Base-by-base conservation (phyloP, 2,113 vertebrate species). In the Acanthisitta chloris region DNA sequence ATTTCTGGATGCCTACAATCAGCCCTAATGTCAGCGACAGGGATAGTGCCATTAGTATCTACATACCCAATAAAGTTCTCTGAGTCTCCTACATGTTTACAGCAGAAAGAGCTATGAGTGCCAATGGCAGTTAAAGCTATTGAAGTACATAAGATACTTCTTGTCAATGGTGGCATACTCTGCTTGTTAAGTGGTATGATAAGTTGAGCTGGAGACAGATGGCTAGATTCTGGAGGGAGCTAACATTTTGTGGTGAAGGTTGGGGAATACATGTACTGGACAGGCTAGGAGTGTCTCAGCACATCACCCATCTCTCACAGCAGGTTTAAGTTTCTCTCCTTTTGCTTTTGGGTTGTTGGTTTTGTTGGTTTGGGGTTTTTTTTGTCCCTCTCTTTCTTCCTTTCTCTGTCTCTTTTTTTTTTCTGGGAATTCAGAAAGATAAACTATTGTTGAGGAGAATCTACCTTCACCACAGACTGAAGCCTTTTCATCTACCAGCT, bases 301-400 rank as follows among this genome's bases (percentile, higher is more conserved):
- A 31, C 19, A 52, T 20, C 24, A 58, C 12, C 18, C 25, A 72
- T 29, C 29, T 72, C n/a, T 90, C 16, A 29, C 16, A 33, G 6
- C 4, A 84, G 2, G 16, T 36, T n/a, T 52, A 57, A 88, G 21
- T 66, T 52, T 31, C 2, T 16, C 9, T 45, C 4, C 5, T 7
- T 23, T 31, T 40, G 2, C 12, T 45, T 5, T 24, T 0, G 6
- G 12, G 17, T 11, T 19, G 10, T 33, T 66, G 24, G n/a, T 25
- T 10, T 21, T n/a, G 23, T 29, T 2, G 14, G 26, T 48, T 6
- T 34, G n/a, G n/a, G n/a, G n/a, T 33, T 21, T 43, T 26, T 46
- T 55, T 74, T 15, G 8, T 1, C 4, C 31, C 1, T 34, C 9
- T 4, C 4, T 24, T 1, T 2, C 11, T 51, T 34, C 25, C 29